phyloP scores from a whole-genome alignment of 2,797 vertebrate species.

The Synanceia verrucosa region DNA sequence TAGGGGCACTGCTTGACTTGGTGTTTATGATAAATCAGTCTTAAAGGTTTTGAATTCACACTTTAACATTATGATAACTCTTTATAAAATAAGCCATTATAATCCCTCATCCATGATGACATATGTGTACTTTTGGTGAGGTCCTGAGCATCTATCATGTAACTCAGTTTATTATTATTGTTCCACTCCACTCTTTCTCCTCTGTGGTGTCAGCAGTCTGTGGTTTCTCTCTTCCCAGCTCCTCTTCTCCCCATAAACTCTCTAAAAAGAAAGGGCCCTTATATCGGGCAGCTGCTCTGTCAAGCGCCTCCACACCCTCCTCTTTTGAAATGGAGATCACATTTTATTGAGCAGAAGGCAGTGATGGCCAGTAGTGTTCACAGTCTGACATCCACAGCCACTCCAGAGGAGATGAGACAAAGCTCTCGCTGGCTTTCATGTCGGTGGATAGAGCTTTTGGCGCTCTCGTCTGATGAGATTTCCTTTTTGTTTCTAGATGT shows the following conservation, averaged over 20 bases:
- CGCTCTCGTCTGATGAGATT: slow-evolving; percentile 3
- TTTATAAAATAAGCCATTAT: neutral
- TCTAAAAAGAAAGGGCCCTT: slow-evolving; percentile 47
- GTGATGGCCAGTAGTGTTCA: slow-evolving; percentile 49
- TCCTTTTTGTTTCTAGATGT: slow-evolving; percentile 24
- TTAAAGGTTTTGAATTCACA: neutral
- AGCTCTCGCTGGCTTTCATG: slow-evolving; percentile 49
- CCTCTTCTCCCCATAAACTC: slow-evolving; percentile 44
- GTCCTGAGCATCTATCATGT: neutral
- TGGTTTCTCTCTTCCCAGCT: slow-evolving; percentile 41
- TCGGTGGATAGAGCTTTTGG: slow-evolving; percentile 27
- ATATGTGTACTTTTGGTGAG: neutral
- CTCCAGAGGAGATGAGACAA: slow-evolving; percentile 54
- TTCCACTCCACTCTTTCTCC: neutral
- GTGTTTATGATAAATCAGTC: no score
- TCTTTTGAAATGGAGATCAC: slow-evolving; percentile 75
- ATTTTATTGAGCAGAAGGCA: slow-evolving; percentile 58
- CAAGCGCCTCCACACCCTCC: slow-evolving; percentile 24
- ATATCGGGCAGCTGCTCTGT: slow-evolving; percentile 64
- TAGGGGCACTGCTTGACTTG: no score
- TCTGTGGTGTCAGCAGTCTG: slow-evolving; percentile 18
- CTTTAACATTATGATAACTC: neutral
- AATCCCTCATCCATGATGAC: neutral
- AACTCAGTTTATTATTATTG: neutral
- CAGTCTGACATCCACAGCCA: slow-evolving; percentile 46